Base-by-base conservation (phyloP, 2,113 vertebrate genomes). In the Catharus minimus region DNA sequence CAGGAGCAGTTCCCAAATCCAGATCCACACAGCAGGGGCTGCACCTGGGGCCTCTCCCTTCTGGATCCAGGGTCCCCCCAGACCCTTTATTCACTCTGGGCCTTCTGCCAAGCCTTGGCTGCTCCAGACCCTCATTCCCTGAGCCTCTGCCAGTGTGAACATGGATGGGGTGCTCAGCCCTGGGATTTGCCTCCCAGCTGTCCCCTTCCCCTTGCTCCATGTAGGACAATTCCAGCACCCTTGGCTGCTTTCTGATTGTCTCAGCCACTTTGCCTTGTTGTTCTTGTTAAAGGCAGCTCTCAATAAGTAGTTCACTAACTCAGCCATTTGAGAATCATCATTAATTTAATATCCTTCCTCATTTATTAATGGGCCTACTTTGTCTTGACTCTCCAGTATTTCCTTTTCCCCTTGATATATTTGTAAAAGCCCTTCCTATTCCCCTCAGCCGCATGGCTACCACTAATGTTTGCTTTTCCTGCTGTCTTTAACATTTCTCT, bases 341-440 rank as follows among this genome's bases (percentile, higher is more conserved):
- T 95, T 96, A 97, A 97, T 97, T 97, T 97, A 96, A 94, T 95
- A 96, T 93, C 95, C 94, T 94, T 96, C 92, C 95, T 97, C 95
- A 97, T 96, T 97, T 97, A 96, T 96, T 97, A 96, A 96, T 97
- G 96, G 95, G 36, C 69, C 90, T 91, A 95, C 96, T 97, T 95
- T 95, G 96, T 94, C 95, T 95, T 93, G 92, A 75, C 92, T 95
- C 92, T 94, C 92, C 81, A 94, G 91, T 94, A 96, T 95, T 97
- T 96, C 95, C 94, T 96, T 95, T 96, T 93, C 95, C 95, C 95
- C 90, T 95, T 96, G 95, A 92, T 96, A 95, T 96, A 86, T 97
- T 96, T 97, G 95, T 95, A 96, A 96, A 96, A 97, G 94, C 94
- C 93, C 76, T 96, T 93, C 93, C 90, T 89, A 93, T 92, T 95